A percentile compares a stretch with the other conserved stretches of the same genome.
Evolutionary conservation across 2,888 invertebrate species (phyloP).

Genomic region (Strigamia crassipes): DNA sequence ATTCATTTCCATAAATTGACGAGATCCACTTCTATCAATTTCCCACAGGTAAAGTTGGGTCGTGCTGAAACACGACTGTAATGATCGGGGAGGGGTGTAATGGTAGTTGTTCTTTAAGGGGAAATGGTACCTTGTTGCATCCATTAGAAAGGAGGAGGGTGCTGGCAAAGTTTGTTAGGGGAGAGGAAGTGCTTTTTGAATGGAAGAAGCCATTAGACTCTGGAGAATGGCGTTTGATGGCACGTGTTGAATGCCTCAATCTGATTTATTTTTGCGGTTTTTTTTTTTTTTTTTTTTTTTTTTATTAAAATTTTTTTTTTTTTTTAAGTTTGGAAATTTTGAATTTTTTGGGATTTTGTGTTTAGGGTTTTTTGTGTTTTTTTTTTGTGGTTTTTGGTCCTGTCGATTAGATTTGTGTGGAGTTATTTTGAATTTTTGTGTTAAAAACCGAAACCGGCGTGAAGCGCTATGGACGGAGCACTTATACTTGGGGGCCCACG

Average conservation of each 20-base stretch:
- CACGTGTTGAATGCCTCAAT: not conserved
- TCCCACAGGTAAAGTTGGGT: slow-evolving; percentile 22
- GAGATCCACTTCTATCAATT: slow-evolving; percentile 17
- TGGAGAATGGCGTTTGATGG: not conserved
- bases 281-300: no score
- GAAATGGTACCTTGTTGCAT: not conserved
- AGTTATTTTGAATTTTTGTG: no score
- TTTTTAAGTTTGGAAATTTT: no score
- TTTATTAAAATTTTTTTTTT: no score
- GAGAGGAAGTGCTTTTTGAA: not conserved
- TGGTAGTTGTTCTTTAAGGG: not conserved
- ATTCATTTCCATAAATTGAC: slow-evolving; percentile 20
- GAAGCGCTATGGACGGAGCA: no score
- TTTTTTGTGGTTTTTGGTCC: no score
- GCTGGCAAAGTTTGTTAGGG: not conserved
- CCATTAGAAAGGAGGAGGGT: not conserved
- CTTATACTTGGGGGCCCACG: no score
- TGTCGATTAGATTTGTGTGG: no score
- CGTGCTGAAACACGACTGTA: slow-evolving; percentile 7
- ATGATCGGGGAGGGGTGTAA: not conserved
- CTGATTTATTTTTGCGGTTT: not conserved
- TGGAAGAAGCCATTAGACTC: not conserved
- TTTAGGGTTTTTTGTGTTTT: no score
- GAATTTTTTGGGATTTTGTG: no score
- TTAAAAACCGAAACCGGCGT: no score